Percentiles rank a stretch among this genome's conserved stretches.
These are phyloP conservation scores for Porites lobata DNA, from an alignment of 92 coral and sea anemone genomes.

Conservation along the genomic window DNA sequence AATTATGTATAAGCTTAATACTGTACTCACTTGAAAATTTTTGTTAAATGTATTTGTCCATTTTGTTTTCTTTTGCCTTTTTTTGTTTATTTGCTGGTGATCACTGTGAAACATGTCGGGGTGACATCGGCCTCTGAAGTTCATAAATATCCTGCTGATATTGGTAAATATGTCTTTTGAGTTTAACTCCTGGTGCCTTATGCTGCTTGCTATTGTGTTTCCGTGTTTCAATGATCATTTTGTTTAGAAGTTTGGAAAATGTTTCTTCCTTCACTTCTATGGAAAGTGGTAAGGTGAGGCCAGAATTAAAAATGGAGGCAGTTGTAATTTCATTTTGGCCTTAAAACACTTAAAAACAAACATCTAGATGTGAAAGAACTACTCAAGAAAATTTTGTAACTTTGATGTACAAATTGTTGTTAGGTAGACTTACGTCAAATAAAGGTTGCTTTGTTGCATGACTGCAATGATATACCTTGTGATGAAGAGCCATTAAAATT, in stretches of 20 bases:
- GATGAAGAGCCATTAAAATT: neutral
- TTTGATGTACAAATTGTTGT: too few relatives aligned
- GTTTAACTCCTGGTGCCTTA: constrained; percentile 29
- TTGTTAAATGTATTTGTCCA: constrained; percentile 68
- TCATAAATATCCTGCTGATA: constrained; percentile 93
- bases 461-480: too few relatives aligned
- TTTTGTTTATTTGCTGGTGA: constrained; percentile 94
- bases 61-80: constrained; percentile 72
- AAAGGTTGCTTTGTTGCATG: too few relatives aligned
- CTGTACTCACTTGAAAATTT: neutral
- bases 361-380: too few relatives aligned
- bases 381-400: too few relatives aligned
- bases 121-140: constrained; percentile 96
- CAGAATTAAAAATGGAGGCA: too few relatives aligned
- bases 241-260: neutral
- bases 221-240: neutral
- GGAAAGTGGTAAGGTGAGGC: too few relatives aligned
- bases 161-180: constrained; percentile 79
- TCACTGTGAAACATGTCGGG: constrained; percentile 98
- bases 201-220: constrained; percentile 30
- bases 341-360: too few relatives aligned
- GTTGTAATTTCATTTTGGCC: too few relatives aligned
- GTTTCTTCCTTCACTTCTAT: too few relatives aligned
- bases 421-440: too few relatives aligned
- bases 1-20: neutral